Percentiles rank a stretch among this genome's conserved stretches.
phyloP scores from a whole-genome alignment of 1,140 invertebrate genomes.

The Drosophila varians region DNA sequence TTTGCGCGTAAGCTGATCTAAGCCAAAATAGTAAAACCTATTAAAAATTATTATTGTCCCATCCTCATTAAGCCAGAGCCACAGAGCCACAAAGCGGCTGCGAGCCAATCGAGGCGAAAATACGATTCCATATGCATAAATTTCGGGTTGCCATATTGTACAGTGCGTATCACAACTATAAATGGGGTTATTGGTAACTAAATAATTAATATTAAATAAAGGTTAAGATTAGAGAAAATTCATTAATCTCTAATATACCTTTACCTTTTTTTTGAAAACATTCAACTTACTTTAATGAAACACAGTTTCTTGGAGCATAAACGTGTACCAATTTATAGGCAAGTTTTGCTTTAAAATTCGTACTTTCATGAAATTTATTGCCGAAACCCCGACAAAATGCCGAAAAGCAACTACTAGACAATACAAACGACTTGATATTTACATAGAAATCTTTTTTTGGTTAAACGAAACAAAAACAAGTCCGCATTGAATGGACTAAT shows the following conservation, averaged over 20 bases:
- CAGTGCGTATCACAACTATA: slow-evolving; percentile 10
- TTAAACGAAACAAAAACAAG: slow-evolving; percentile 5
- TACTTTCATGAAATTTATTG: slow-evolving; percentile 67
- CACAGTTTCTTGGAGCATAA: slow-evolving; percentile 11
- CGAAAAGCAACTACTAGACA: slow-evolving; percentile 43
- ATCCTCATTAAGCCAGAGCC: slow-evolving; percentile 57
- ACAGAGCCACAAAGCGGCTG: slow-evolving; percentile 38
- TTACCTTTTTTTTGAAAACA: background rate
- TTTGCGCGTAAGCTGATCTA: slow-evolving; percentile 41
- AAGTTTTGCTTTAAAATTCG: slow-evolving; percentile 60
- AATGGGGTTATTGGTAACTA: too few relatives aligned
- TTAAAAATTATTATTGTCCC: slow-evolving; percentile 77
- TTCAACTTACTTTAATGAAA: background rate
- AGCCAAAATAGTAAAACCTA: slow-evolving; percentile 66
- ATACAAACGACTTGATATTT: slow-evolving; percentile 41
- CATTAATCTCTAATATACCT: background rate
- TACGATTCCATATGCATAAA: slow-evolving; percentile 71
- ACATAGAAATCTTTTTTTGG: slow-evolving; percentile 42
- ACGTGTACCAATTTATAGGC: slow-evolving; percentile 32
- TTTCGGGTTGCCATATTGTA: slow-evolving; percentile 22
- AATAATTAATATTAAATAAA: background rate
- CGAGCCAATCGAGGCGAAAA: slow-evolving; percentile 49
- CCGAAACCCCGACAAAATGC: slow-evolving; percentile 41
- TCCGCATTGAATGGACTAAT: slow-evolving; percentile 40
- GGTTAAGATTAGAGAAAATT: too few relatives aligned